Conservation (phyloP, 2,888 invertebrate species). For the Metallyticus violacea region DNA sequence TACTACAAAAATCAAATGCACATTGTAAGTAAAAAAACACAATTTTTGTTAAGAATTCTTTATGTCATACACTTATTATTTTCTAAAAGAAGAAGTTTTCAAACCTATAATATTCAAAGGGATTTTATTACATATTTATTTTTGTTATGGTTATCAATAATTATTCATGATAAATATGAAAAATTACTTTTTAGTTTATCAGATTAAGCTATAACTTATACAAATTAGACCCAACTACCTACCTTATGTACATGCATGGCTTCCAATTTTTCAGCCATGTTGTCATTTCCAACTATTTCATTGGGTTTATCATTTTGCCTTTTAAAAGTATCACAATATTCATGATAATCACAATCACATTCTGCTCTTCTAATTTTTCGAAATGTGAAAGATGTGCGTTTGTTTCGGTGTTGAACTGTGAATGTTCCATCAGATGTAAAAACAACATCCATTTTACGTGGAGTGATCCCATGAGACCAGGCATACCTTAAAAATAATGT, state of each 20-base stretch:
- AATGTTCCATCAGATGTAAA: conserved; percentile 53
- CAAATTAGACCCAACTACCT: conserved; percentile 29
- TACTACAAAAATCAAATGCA: too few relatives aligned
- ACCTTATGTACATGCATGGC: conserved; percentile 73
- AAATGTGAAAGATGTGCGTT: conserved; percentile 84
- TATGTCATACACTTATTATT: too few relatives aligned
- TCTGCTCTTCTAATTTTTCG: conserved; percentile 57
- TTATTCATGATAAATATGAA: too few relatives aligned
- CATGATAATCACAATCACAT: conserved; percentile 63
- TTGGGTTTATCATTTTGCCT: conserved; percentile 33
- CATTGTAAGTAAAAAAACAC: too few relatives aligned
- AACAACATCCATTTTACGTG: conserved; percentile 74
- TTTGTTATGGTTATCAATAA: too few relatives aligned
- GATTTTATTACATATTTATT: too few relatives aligned
- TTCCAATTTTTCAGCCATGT: conserved; percentile 64
- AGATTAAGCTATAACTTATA: too few relatives aligned
- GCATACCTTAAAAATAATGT: conserved; percentile 61
- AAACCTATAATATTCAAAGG: too few relatives aligned
- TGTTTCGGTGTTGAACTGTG: conserved; percentile 54
- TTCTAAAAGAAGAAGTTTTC: too few relatives aligned
- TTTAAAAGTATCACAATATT: conserved; percentile 64
- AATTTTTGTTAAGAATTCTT: too few relatives aligned
- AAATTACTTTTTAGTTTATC: too few relatives aligned
- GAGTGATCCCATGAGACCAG: conserved; percentile 87
- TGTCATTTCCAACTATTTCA: conserved; percentile 44